Base-by-base conservation (phyloP, 2,888 invertebrate genomes). In the Tipula lateralis region DNA sequence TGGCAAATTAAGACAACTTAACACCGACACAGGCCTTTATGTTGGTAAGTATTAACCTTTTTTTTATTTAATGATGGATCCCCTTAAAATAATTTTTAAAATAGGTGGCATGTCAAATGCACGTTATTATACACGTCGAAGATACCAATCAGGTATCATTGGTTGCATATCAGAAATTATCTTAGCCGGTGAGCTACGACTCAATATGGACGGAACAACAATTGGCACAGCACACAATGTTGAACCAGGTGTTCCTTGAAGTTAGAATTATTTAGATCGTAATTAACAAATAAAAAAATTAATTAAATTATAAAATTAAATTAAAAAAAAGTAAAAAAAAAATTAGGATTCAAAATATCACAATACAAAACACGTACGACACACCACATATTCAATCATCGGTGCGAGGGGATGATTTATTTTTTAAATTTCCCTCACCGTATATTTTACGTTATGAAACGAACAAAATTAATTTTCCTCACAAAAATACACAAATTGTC, bases 11-110 rank as follows among this genome's bases (percentile, higher is more conserved):
- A 94, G 95, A 87, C 95, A 96, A 89, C 91, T 97, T 83, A 96
- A 97, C 89, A 95, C 96, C 12, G 95, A 97, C 88, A 96, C 96
- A 86, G 96, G 97, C 86, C 93, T 98, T 84, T 98, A 95, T 91
- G 94, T 98, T 88, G 98, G 98, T 96, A 91, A 91, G 91, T 87
- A 36, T 30, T 32, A 83, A 30, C 30, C 1, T 36, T 36, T 7
- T 36, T 0, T 9, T 12, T 36, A 36, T 32, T 32, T n/a, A n/a
- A n/a, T n/a, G n/a, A n/a, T n/a, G n/a, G 36, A n/a, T 5, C 36
- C 12, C n/a, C 36, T 9, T 9, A 36, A 36, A 36, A 36, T n/a
- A n/a, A n/a, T 9, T 5, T 9, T 16, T 16, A 83, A 83, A 83
- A 2, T 90, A 96, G 96, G 97, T 88, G 96, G 96, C 12, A 92